Evolutionary conservation across 2,888 invertebrate species (phyloP), one percentile per base, ranked within the genome.

Genomic region (Micoletzkya japonica): DNA sequence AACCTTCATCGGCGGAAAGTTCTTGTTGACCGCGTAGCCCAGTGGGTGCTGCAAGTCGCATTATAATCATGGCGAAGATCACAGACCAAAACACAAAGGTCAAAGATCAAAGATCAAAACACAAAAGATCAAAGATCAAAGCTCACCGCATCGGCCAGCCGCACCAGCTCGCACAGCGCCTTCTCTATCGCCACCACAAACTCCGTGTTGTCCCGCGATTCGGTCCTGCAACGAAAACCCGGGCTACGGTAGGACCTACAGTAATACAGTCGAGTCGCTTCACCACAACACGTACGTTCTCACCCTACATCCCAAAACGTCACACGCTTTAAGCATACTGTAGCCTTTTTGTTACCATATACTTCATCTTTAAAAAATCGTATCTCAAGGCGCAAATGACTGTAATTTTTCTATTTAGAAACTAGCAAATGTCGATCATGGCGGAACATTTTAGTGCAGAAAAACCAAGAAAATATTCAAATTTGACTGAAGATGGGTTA

Each of bases 1-100:
- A 28, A 67, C 67, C 44, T 67, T 67, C 78, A 79, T 76, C 7
- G 77, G 75, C 0, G 74, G 74, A 3, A 77, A 69, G 39, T 77
- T 74, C 57, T 67, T 67, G 44, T 57, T 67, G 57, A 67, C 57
- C 44, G 67, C 56, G 34, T 67, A 67, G 44, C 67, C 67, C 24
- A 57, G 67, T 24, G 67, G 67, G 17, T 67, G 67, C 67, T 67
- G 67, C 30, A 61, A 61, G 26, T 54, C 24, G 7, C 54, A 24
- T 54, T 14, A 54, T 24, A 10, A 14, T 28, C 20, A 14, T 32
- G 58, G 26, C 3, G 39, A 44, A 17, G 2, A 20, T 61, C 39
- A 1, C 7, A 37, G 36, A 39, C 34, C 20, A 37, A 17, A 54
- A 20, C 37, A 30, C 39, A 37, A 26, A 30, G n/a, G 17, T 24